Evolutionary conservation across 2,888 invertebrate genomes (phyloP), one percentile per base, ranked within the genome.

Genomic region (Gisinianus flammeolus): DNA sequence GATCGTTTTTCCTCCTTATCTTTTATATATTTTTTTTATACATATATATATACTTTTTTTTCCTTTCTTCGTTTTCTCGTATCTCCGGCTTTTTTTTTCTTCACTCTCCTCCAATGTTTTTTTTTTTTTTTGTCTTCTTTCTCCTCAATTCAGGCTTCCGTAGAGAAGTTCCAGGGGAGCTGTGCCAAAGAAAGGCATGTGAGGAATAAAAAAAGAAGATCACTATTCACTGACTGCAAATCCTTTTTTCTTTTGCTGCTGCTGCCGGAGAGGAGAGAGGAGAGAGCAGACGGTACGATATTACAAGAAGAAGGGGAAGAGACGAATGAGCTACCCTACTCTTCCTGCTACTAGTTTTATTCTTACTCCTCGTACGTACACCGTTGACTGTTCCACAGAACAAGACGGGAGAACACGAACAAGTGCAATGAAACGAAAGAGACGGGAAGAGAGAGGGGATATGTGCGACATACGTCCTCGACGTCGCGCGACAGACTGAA

Each of bases 401-500:
- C 2, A 44, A 6, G 2, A 44, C 1, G 19, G 44, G 6, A 44
- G 8, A 44, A 19, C 3, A 44, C 44, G 3, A n/a, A 58, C 58
- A 10, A 58, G 22, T 26, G 58, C 26, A 2, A 31, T 6, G 19
- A 12, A 22, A 4, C 66, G 66, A 66, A 10, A 58, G 66, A 28
- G 31, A 12, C 31, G 30, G 10, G 31, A 26, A 66, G 66, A 66
- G 30, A 30, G 66, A 31, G 28, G 31, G 72, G 54, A 54, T 52
- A 26, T 52, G 70, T 52, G 70, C 70, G 52, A 70, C 52, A 52
- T 70, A 24, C 62, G 22, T 67, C 72, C 72, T 72, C 77, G 73
- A 78, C 73, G 77, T 78, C 77, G 73, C 72, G 58, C 77, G 56
- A 72, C 72, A 73, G 67, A 78, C 77, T 78, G 77, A 78, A 67